phyloP scores from a whole-genome alignment of 2,888 invertebrate species.

The Chrysopilus asiliformis region DNA sequence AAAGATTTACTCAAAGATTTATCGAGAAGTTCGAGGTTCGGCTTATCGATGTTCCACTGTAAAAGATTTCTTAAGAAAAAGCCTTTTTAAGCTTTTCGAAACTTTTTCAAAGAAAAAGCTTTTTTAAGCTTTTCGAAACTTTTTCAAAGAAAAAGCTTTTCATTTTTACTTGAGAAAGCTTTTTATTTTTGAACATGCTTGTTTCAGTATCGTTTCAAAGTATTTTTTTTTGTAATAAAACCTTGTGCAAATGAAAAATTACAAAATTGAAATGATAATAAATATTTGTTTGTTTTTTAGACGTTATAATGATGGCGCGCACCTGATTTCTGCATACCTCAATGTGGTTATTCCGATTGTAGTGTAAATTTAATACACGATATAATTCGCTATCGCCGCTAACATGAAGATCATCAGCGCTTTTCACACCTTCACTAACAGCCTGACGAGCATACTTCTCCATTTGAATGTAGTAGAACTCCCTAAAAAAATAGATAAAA shows the following conservation, averaged over 20 bases:
- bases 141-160: neutral
- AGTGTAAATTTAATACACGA: conserved; percentile 95
- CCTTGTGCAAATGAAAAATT: no score
- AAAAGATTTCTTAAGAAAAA: neutral
- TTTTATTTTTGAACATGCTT: no score
- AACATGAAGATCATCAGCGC: conserved; percentile 85
- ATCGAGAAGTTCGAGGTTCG: no score
- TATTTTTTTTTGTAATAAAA: neutral
- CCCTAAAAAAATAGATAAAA: conserved; percentile 74
- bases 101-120: neutral
- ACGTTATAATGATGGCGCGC: conserved; percentile 28
- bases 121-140: neutral
- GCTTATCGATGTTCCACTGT: no score
- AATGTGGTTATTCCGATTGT: conserved; percentile 75
- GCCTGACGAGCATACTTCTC: conserved; percentile 99
- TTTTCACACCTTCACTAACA: conserved; percentile 90
- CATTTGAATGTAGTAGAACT: conserved; percentile 99
- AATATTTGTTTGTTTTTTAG: conserved; percentile 5
- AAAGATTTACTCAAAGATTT: no score
- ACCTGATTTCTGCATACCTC: conserved; percentile 43
- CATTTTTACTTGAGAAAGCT: no score
- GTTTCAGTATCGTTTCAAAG: neutral
- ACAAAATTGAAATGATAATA: no score
- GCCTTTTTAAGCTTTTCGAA: neutral
- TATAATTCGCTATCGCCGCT: conserved; percentile 94